A percentile compares a stretch with the other conserved stretches of the same genome.
These are phyloP conservation scores for Yoshiicerus persimilis DNA, from an alignment of 1,140 invertebrate species.

Conservation along the genomic window DNA sequence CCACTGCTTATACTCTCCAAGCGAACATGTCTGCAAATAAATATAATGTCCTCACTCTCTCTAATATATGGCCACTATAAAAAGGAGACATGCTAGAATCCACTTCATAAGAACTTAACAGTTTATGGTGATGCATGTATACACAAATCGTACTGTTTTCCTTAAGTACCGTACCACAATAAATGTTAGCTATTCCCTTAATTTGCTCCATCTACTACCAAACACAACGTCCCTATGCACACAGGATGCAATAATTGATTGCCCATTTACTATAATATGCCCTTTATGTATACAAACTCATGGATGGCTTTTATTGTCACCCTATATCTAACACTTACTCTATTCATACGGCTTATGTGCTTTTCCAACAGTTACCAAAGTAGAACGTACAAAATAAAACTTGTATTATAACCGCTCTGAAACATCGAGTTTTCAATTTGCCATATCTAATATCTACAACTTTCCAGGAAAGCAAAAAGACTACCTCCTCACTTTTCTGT, in stretches of 20 bases:
- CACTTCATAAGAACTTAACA: neutral
- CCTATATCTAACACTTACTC: neutral
- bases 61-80: neutral
- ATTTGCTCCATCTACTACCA: neutral
- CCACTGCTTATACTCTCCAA: neutral
- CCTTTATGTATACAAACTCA: neutral
- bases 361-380: too few relatives aligned
- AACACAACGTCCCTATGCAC: too few relatives aligned
- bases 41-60: neutral
- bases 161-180: neutral
- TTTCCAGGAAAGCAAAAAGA: neutral
- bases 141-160: neutral
- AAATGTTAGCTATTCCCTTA: neutral
- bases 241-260: neutral
- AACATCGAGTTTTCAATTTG: neutral
- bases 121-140: neutral
- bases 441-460: neutral
- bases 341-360: too few relatives aligned
- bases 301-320: neutral
- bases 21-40: neutral
- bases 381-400: neutral
- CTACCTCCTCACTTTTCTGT: neutral
- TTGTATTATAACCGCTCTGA: neutral
- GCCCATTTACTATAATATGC: neutral
- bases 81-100: neutral